Evolutionary conservation across 2,888 invertebrate species (phyloP), one percentile per base, ranked within the genome.

Genomic region (Melanotus villosus): DNA sequence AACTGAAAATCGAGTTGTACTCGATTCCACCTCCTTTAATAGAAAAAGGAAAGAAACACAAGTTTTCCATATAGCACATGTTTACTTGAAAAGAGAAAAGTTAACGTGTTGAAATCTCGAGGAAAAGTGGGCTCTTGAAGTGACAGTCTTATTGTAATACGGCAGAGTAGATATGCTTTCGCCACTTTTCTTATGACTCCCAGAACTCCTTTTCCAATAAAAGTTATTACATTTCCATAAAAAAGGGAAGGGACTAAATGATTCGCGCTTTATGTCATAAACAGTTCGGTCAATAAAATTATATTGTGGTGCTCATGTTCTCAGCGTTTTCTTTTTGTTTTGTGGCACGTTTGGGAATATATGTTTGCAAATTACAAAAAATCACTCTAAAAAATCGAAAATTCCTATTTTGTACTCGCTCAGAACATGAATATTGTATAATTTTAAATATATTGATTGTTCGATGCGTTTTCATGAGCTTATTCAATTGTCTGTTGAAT

Each of bases 221-320:
- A 52, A 52, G 52, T 52, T 52, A 52, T 52, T 52, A 52, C 52
- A n/a, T 52, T 52, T 18, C 32, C 16, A 34, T 32, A 52, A 52
- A 52, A 52, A 32, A 47, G 26, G 19, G 16, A 32, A 52, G 18
- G 32, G 14, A 26, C 52, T 34, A 52, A 52, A 26, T 52, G 52
- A 52, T 52, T 52, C 26, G 18, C 18, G 47, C 23, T 47, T 47
- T 23, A 9, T 19, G 47, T 47, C 23, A 47, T 47, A 47, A 47
- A 47, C 47, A 47, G 23, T 47, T 47, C 19, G 38, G n/a, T 23
- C 47, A 41, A 41, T 41, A 41, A 41, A 41, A 41, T 2, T 5
- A 14, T 16, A 41, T 41, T 41, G 36, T 7, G 34, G 41, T 41
- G 5, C 18, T 16, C 18, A 18, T 16, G 16, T 41, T 41, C 12